Evolutionary conservation across 1,140 invertebrate species (phyloP).

Genomic region (Ostrea denselamellosa): DNA sequence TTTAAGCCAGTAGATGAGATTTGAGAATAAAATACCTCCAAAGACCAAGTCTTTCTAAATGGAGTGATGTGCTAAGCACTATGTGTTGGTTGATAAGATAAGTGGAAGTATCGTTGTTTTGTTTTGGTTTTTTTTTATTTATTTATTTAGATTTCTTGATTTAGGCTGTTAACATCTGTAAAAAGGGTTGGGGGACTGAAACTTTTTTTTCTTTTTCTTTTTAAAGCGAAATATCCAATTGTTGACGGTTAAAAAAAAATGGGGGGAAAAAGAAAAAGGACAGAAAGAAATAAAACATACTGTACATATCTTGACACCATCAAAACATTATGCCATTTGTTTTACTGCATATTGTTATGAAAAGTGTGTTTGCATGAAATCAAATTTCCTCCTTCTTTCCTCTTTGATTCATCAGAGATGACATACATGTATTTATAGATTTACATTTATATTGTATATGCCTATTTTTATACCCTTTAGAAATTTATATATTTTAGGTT

Average conservation of each 20-base stretch:
- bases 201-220: background rate
- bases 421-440: conserved; percentile 30
- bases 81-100: conserved; percentile 1
- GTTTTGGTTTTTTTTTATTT: no score
- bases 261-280: no score
- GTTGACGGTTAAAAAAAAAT: background rate
- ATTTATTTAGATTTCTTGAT: background rate
- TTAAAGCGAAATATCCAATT: background rate
- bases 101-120: background rate
- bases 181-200: background rate
- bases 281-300: background rate
- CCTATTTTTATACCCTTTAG: conserved; percentile 25
- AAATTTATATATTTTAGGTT: conserved; percentile 23
- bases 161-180: background rate
- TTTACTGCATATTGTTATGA: background rate
- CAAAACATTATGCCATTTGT: background rate
- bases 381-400: background rate
- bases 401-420: conserved; percentile 32
- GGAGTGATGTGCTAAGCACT: conserved; percentile 9
- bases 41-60: conserved; percentile 2
- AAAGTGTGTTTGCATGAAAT: conserved; percentile 39
- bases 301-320: background rate
- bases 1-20: conserved; percentile 9
- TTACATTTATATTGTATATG: conserved; percentile 31
- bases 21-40: conserved; percentile 21